A percentile compares a stretch with the other conserved stretches of the same genome.
phyloP scores from a whole-genome alignment of 2,888 invertebrate species.

The Idaea straminata region DNA sequence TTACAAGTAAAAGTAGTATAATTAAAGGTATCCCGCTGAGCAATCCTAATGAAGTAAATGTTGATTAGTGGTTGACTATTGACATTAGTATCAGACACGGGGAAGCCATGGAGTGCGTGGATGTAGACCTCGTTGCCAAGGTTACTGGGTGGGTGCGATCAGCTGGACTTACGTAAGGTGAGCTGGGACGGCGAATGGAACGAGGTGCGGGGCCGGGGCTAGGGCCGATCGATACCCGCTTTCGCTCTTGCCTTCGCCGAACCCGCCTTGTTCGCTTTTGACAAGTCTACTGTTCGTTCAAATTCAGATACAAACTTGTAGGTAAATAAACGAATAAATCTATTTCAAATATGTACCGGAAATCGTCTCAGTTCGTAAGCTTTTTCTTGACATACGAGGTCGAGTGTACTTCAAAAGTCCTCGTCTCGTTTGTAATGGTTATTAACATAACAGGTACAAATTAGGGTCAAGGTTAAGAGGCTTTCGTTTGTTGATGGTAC shows the following conservation, averaged over 20 bases:
- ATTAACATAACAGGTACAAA: slow-evolving; percentile 24
- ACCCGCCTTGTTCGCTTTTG: slow-evolving; percentile 50
- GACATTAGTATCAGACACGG: slow-evolving; percentile 12
- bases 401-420: background rate
- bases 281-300: slow-evolving; percentile 36
- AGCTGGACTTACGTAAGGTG: slow-evolving; percentile 78
- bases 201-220: slow-evolving; percentile 46
- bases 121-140: slow-evolving; percentile 68
- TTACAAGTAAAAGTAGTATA: too few relatives aligned
- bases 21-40: too few relatives aligned
- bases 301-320: slow-evolving; percentile 17
- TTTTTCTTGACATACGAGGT: background rate
- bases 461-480: slow-evolving; percentile 32
- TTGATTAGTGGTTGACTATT: background rate
- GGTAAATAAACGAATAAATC: background rate
- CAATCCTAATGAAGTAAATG: background rate
- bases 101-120: slow-evolving; percentile 48
- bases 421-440: slow-evolving; percentile 12
- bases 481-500: slow-evolving; percentile 19
- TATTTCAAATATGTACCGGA: background rate
- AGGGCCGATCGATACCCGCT: slow-evolving; percentile 76
- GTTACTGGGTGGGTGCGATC: slow-evolving; percentile 77
- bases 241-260: slow-evolving; percentile 64
- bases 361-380: background rate
- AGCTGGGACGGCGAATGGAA: slow-evolving; percentile 45